Base-by-base conservation (phyloP, 2,113 vertebrate species). In the Ondatra zibethicus region DNA sequence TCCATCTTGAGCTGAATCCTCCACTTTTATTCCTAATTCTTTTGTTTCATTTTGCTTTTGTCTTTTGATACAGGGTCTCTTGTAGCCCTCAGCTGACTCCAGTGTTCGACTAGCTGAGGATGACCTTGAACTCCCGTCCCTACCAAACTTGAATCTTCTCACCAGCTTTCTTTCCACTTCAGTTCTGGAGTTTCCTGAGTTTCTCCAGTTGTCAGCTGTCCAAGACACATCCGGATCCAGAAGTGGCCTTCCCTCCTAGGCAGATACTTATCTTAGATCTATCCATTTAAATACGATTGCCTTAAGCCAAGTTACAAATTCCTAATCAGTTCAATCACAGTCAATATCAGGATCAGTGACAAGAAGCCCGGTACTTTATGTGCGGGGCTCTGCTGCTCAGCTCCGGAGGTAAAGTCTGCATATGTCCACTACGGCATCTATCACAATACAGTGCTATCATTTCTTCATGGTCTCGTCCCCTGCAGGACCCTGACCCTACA, bases 101-200 rank as follows among this genome's bases (percentile, higher is more conserved):
- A 17, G 11, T 27, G 5, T n/a, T 52, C 21, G n/a, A 10, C 45
- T 52, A n/a, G 23, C 31, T 16, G 33, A 72, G 12, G 11, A 72
- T 55, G 33, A 70, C 10, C 65, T 36, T 50, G 65, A 68, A 23
- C 17, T 50, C 63, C 63, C 47, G 8, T 1, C 61, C 50, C 85
- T 70, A 13, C 65, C 45, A 52, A 13, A 12, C 33, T 13, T 66
- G 17, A 33, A 7, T 45, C 0, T 7, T 2, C 42, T 50, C 31
- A 68, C 65, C 45, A 33, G 29, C 33, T 85, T 94, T 77, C 88
- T 92, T 87, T 77, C 68, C 63, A 75, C 55, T 91, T 93, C 47
- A 82, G n/a, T 47, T 75, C 52, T 50, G 77, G 11, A 63, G 33
- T 33, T 55, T 72, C 50, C 63, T 65, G 89, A 52, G 65, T 36